Percentiles rank a stretch among this genome's conserved stretches.
These are phyloP conservation scores for Hippoglossus hippoglossus DNA, from an alignment of 2,797 vertebrate genomes.

Conservation along the genomic window DNA sequence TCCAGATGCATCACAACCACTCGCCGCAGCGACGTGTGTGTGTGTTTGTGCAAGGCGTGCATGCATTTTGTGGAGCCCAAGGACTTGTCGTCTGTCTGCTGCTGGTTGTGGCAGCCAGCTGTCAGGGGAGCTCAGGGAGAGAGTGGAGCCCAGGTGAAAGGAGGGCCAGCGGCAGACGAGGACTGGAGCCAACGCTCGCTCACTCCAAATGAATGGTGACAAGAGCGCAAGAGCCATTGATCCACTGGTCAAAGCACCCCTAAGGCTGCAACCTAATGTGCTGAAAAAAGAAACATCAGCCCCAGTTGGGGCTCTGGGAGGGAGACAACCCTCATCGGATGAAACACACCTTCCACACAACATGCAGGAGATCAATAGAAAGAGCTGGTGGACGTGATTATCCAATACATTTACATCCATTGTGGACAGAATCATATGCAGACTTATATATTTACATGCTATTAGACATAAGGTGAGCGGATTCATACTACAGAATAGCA, in stretches of 20 bases:
- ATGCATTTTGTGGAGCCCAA: constrained; percentile 73
- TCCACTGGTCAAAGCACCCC: constrained; percentile 84
- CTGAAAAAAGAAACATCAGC: constrained; percentile 83
- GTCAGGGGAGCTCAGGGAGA: constrained; percentile 81
- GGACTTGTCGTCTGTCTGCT: constrained; percentile 82
- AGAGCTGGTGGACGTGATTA: constrained; percentile 53
- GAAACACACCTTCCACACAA: constrained; percentile 75
- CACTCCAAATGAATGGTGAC: constrained; percentile 85
- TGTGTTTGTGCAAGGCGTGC: constrained; percentile 59
- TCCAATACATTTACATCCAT: constrained; percentile 58
- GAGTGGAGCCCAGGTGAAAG: constrained; percentile 80
- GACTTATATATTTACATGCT: constrained; percentile 16
- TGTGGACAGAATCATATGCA: constrained; percentile 29
- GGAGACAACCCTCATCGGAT: constrained; percentile 71
- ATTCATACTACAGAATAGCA: not conserved
- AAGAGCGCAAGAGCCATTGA: constrained; percentile 85
- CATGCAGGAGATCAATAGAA: constrained; percentile 68
- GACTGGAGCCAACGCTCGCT: constrained; percentile 80
- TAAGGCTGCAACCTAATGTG: constrained; percentile 84
- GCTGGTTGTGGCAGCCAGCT: constrained; percentile 82
- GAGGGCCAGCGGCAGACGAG: constrained; percentile 80
- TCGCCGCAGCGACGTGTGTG: constrained; percentile 26
- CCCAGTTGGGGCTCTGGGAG: constrained; percentile 71
- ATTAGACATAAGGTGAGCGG: not conserved
- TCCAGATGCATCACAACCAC: constrained; percentile 70